These are phyloP conservation scores for Scalopus aquaticus DNA, from an alignment of 2,113 vertebrate species.

Conservation along the genomic window DNA sequence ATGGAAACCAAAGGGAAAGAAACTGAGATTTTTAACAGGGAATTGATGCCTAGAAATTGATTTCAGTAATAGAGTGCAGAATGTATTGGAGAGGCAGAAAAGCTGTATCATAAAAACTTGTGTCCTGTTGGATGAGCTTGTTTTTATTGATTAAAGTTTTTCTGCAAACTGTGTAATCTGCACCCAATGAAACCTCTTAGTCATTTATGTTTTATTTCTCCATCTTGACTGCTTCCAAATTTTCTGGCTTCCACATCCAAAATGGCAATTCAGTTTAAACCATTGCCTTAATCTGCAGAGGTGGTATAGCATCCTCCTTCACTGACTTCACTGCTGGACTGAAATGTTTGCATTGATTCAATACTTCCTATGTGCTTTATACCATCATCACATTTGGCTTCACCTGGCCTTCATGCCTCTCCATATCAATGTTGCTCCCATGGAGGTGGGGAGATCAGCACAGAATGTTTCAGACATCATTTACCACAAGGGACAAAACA, in stretches of 20 bases:
- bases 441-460: not conserved
- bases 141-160: constrained; percentile 17
- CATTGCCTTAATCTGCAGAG: not conserved
- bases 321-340: not conserved
- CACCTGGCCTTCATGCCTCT: not conserved
- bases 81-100: not conserved
- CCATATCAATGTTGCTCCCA: not conserved
- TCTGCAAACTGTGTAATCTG: not conserved
- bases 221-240: not conserved
- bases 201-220: not conserved
- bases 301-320: not conserved
- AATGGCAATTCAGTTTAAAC: not conserved
- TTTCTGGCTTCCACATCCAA: not conserved
- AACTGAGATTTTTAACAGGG: not conserved
- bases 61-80: not conserved
- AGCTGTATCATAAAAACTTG: not conserved
- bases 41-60: not conserved
- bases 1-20: not conserved
- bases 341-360: not conserved
- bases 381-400: not conserved
- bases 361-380: not conserved
- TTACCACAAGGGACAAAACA: not conserved
- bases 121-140: not conserved
- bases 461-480: not conserved
- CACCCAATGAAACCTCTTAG: not conserved